Conservation (phyloP, 2,888 invertebrate genomes). For the Drosophila subsilvestris region DNA sequence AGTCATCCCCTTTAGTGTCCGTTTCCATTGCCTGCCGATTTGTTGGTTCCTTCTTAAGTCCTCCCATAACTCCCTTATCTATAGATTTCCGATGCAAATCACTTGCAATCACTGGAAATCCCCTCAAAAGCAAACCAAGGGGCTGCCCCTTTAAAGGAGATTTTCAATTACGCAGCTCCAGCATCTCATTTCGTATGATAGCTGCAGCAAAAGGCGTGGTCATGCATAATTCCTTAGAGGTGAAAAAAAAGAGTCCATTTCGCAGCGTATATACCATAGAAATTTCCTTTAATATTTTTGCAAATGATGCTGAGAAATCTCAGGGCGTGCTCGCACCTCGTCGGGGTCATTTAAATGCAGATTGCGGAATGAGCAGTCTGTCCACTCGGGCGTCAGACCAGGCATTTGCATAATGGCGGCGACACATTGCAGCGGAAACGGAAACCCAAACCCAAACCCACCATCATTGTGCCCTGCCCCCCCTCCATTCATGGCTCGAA, state of each 20-base stretch:
- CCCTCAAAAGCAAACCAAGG: background rate
- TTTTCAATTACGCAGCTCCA: slow-evolving; percentile 33
- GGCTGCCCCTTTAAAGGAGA: background rate
- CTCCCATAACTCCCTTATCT: background rate
- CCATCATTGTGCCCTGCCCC: background rate
- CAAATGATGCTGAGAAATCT: slow-evolving; percentile 71
- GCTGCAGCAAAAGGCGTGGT: slow-evolving; percentile 8
- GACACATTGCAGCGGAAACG: slow-evolving; percentile 77
- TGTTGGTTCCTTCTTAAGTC: background rate
- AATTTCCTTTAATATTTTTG: slow-evolving; percentile 62
- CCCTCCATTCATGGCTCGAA: background rate
- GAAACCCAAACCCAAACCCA: slow-evolving; percentile 55
- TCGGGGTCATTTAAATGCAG: slow-evolving; percentile 77
- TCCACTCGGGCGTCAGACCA: slow-evolving; percentile 17
- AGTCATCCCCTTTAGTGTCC: too few species aligned
- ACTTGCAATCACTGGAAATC: background rate
- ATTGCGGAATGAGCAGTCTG: slow-evolving; percentile 66
- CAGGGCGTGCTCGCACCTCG: slow-evolving; percentile 52
- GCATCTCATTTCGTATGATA: slow-evolving; percentile 22
- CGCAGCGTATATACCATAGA: background rate
- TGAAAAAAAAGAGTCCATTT: slow-evolving; percentile 27
- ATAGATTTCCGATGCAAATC: too few species aligned
- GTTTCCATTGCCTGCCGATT: too few species aligned
- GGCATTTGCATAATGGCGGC: slow-evolving; percentile 73
- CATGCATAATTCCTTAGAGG: slow-evolving; percentile 38